phyloP scores from a whole-genome alignment of 64 coral and sea anemone species.

The Anthopleura sola region DNA sequence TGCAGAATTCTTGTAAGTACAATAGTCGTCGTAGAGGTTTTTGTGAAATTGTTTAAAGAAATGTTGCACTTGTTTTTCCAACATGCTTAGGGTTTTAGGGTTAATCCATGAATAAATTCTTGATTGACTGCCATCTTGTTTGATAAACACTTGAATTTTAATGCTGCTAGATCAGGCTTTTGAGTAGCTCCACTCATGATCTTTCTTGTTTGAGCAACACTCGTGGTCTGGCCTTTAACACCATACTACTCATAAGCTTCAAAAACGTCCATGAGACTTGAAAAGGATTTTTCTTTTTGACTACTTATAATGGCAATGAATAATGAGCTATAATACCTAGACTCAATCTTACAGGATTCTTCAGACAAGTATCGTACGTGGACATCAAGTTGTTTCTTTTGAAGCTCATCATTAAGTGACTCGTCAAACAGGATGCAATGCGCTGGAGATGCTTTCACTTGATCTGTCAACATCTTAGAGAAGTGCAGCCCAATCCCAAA shows the following conservation, averaged over 20 bases:
- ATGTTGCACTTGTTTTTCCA: no score
- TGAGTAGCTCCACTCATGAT: slow-evolving; percentile 9
- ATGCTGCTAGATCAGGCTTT: slow-evolving; percentile 2
- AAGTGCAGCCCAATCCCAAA: slow-evolving; percentile 58
- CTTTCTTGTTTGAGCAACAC: slow-evolving; percentile 9
- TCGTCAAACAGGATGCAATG: slow-evolving; percentile 62
- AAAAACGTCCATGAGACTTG: neutral
- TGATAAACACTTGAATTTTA: slow-evolving; percentile 22
- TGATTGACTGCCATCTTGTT: no score
- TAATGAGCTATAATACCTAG: no score
- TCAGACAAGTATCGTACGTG: no score
- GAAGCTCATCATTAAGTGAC: slow-evolving; percentile 57
- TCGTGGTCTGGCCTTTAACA: slow-evolving; percentile 17
- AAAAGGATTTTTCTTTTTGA: neutral
- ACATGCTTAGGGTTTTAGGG: no score
- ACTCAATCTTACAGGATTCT: no score
- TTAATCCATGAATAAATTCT: no score
- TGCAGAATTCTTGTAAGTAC: no score
- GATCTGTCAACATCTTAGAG: slow-evolving; percentile 30
- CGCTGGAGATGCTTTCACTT: slow-evolving; percentile 49
- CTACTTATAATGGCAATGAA: neutral
- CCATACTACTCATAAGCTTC: neutral
- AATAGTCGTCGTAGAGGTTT: no score
- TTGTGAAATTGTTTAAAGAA: no score
- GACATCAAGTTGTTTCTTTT: no score